Evolutionary conservation across 2,888 invertebrate genomes (phyloP), one percentile per base, ranked within the genome.

Genomic region (Schizotus pectinicornis): DNA sequence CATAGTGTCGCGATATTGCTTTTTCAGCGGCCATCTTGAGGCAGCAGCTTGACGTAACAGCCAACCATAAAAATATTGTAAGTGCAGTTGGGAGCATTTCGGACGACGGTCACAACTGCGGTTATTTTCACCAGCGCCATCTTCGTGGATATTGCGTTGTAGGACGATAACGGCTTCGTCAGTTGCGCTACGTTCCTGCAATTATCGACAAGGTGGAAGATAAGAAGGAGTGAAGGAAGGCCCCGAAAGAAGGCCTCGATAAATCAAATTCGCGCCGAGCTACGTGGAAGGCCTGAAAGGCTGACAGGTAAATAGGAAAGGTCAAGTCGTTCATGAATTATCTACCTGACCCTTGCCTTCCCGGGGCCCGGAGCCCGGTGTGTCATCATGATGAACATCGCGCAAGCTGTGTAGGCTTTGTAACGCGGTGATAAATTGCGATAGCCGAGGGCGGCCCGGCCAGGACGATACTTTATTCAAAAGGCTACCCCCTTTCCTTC

Each of bases 1-100:
- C 64, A 54, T 61, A 62, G 47, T 61, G 56, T 61, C 61, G 53
- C 48, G 54, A 65, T 65, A 65, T 65, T 65, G 61, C 65, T 59
- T 63, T 64, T 65, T 63, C 61, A 64, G 61, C 61, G 55, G 56
- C 64, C 56, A 55, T 64, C 54, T 53, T 54, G 46, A 45, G 43
- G 56, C 55, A 56, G 39, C 65, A 55, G 65, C 61, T 63, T 65
- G 62, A 56, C 51, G 14, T 61, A 61, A 65, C 55, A 59, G 59
- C 63, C 52, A 39, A 45, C 46, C 60, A 61, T 56, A 61, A 61
- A 59, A 61, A 59, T 62, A 38, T 38, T 58, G 22, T 39, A 62
- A 62, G 49, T 56, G 33, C 37, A 54, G 48, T 49, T 56, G 53
- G 54, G 52, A 42, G 39, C 33, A 33, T 57, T 59, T 63, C 48